Evolutionary conservation across 2,888 invertebrate genomes (phyloP), one percentile per base, ranked within the genome.

Genomic region (Philereme vetulata): DNA sequence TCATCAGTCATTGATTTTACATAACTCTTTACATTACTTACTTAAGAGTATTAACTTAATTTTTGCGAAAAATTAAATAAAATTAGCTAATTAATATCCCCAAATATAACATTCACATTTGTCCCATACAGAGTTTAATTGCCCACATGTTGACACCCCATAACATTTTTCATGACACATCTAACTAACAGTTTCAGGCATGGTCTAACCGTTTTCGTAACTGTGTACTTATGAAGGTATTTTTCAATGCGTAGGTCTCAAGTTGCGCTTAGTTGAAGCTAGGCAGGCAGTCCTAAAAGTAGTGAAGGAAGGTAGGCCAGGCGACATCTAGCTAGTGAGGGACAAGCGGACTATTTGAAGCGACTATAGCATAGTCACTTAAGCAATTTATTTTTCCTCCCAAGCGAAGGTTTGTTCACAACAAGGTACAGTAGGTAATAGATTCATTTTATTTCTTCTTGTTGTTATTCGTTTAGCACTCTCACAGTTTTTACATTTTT

Each of bases 191-290:
- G 44, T 62, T 48, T 47, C 57, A 59, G 62, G 49, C 51, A 55
- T 62, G 55, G 55, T 52, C 46, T 58, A 42, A 50, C 34, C 35
- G 34, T 54, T 50, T 53, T 8, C 61, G 53, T 58, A 45, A 56
- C 47, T 79, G 74, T 81, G 72, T 78, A 80, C 77, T 82, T 71
- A 81, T 71, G 69, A 75, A 76, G 71, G 67, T 76, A 78, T 87
- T 90, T 88, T 90, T 89, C 82, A 88, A 90, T 88, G 83, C 84
- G 81, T 92, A 92, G 92, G 92, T 91, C 74, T 82, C 85, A 90
- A 90, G 89, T 90, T 85, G 84, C 84, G 86, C 87, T 84, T 86
- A 88, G 85, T 86, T 82, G 86, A 88, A 85, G 87, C 90, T 90
- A 90, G 90, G 91, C 91, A 92, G 91, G 90, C 87, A 86, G 86